Evolutionary conservation across 2,797 vertebrate species (phyloP), one percentile per base, ranked within the genome.

Genomic region (Hypotaenidia philippensis): DNA sequence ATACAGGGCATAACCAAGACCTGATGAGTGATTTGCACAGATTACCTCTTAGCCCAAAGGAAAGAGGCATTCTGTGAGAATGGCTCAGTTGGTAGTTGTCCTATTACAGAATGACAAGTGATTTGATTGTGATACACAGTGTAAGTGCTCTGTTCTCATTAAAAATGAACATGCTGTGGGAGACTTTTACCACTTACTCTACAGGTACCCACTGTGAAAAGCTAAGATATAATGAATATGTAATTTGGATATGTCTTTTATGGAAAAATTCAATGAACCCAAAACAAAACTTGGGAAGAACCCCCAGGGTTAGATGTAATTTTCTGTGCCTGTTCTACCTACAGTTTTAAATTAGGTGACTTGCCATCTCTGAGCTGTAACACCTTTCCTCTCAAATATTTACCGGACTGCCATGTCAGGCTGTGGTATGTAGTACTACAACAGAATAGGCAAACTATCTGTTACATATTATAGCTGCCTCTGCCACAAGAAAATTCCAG

Each of bases 91-190:
- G 76, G 87, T 83, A 83, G 72, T 8, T 93, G 82, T 81, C 89
- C 94, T 88, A 3, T 78, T 91, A 82, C 74, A 74, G 87, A 90
- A 63, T 63, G 79, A 90, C 85, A 94, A 97, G 89, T 63, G 84
- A 92, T 91, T 90, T 83, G 92, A 94, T 83, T 90, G 92, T 76
- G 84, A 90, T 86, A 86, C 79, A 82, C 66, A 60, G 34, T 59
- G 49, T 86, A 87, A 96, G 89, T 95, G 69, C 76, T 96, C 89
- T 93, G 84, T 86, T 96, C 95, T 97, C 93, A 96, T 97, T 96
- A 96, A 96, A 96, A 94, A 95, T 93, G 72, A 96, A 85, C 87
- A 81, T 86, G 91, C 95, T 94, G 87, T 45, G 93, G 95, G 89
- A 96, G 61, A 95, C 76, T 96, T 96, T 69, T 78, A 81, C 72